Evolutionary conservation across 1,140 invertebrate genomes (phyloP).

Genomic region (Listronotus bonariensis): DNA sequence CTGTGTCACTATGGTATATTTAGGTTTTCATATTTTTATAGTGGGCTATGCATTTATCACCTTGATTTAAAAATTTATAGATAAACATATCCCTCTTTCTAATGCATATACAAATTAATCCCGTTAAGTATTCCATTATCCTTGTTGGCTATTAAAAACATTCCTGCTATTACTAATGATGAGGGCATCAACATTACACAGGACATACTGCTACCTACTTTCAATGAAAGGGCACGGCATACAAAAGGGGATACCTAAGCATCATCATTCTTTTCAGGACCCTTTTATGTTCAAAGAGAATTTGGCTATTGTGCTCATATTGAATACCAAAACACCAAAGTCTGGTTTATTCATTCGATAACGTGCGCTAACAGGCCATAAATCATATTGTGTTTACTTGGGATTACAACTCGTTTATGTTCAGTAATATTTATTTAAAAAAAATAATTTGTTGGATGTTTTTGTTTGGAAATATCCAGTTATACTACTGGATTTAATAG

Average conservation of each 20-base stretch:
- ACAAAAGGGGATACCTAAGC: slow-evolving; percentile 13
- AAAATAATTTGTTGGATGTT: not conserved
- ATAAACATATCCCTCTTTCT: too few species aligned
- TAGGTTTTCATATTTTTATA: too few species aligned
- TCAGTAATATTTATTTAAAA: slow-evolving; percentile 12
- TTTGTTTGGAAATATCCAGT: not conserved
- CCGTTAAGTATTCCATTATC: slow-evolving; percentile 7
- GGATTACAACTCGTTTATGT: slow-evolving; percentile 25
- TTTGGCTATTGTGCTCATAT: slow-evolving; percentile 25
- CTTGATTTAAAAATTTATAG: too few species aligned
- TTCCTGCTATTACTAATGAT: too few species aligned
- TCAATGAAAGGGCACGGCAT: slow-evolving; percentile 14
- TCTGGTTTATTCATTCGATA: slow-evolving; percentile 18
- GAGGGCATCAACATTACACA: slow-evolving; percentile 14
- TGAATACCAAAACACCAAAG: slow-evolving; percentile 24
- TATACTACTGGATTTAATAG: not conserved
- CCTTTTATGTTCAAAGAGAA: slow-evolving; percentile 22
- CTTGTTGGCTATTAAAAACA: too few species aligned
- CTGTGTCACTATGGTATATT: too few species aligned
- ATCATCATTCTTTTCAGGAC: slow-evolving; percentile 28
- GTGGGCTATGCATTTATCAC: too few species aligned
- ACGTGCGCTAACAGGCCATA: slow-evolving; percentile 1
- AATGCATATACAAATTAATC: too few species aligned
- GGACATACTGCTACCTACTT: slow-evolving; percentile 9
- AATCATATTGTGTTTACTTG: slow-evolving; percentile 25